Base-by-base conservation (phyloP, 2,113 vertebrate genomes). In the Triplophysa dalaica region DNA sequence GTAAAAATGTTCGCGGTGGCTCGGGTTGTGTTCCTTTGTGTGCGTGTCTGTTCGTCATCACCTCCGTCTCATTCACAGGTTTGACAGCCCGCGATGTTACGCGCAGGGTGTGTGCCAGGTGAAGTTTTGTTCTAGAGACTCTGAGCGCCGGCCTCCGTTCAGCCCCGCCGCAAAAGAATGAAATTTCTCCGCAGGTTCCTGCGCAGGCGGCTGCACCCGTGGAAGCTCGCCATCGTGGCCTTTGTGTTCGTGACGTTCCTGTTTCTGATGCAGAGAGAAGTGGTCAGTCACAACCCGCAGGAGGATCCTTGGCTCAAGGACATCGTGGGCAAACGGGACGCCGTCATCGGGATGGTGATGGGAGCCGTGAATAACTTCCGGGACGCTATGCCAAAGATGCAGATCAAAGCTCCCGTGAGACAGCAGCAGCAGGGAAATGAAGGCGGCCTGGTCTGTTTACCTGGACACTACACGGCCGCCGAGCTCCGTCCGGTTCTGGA, bases 331-430 rank as follows among this genome's bases (percentile, higher is more conserved):
- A 98, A 95, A 87, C 94, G 95, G 88, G 94, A 94, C 82, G 89
- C 94, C 17, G 88, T 99, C 86, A 88, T 99, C 79, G 95, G 93
- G 83, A 94, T 98, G 63, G 85, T 98, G 88, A 92, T 98, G 43
- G 95, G 97, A 78, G 97, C 97, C 38, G 92, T 99, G 87, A 96
- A 97, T 90, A 98, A 98, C 91, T 92, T 99, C 80, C 95, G 95
- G 91, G 95, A 94, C 22, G 94, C 86, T 26, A 95, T 97, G 90
- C 97, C 97, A 89, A 98, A 98, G 92, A 95, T 99, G 96, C 98
- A 99, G 88, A 99, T 99, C 89, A 92, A 90, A 88, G 97, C 97
- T 50, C 98, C 98, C 0, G 76, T 95, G 11, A 94, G 93, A 38
- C 33, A 38, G 66, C 91, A 93, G 88, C 93, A 85, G 88, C 93